Percentiles rank a stretch among this genome's conserved stretches.
phyloP scores from a whole-genome alignment of 2,113 vertebrate genomes.

The Pelodiscus sinensis region DNA sequence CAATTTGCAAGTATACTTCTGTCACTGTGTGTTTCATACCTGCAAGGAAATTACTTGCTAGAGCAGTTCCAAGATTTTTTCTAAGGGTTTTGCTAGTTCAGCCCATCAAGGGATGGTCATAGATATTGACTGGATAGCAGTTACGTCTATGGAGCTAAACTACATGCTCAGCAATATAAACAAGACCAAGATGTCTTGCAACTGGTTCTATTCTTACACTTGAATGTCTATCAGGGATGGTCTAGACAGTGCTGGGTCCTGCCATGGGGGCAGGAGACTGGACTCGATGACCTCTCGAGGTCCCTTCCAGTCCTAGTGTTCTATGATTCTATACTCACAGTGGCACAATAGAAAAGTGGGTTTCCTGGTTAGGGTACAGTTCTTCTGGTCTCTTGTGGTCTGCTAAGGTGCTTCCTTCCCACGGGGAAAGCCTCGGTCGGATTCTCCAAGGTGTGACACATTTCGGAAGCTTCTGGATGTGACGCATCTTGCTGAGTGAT shows the following conservation, averaged over 20 bases:
- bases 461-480: neutral
- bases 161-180: fast-evolving
- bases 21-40: fast-evolving
- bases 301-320: too few species aligned
- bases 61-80: neutral
- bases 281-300: too few species aligned
- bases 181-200: fast-evolving
- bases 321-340: neutral
- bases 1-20: neutral
- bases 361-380: neutral
- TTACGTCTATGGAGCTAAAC: neutral
- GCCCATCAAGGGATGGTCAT: neutral
- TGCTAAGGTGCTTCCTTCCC: neutral
- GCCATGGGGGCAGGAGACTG: too few species aligned
- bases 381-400: neutral
- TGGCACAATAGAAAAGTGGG: neutral
- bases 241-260: too few species aligned
- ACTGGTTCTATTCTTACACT: neutral
- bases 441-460: neutral
- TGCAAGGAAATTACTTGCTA: fast-evolving
- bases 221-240: too few species aligned
- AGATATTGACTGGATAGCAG: neutral
- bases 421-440: neutral
- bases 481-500: neutral
- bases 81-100: neutral